Conservation (phyloP, 2,113 vertebrate species). For the Nothoprocta pentlandii region DNA sequence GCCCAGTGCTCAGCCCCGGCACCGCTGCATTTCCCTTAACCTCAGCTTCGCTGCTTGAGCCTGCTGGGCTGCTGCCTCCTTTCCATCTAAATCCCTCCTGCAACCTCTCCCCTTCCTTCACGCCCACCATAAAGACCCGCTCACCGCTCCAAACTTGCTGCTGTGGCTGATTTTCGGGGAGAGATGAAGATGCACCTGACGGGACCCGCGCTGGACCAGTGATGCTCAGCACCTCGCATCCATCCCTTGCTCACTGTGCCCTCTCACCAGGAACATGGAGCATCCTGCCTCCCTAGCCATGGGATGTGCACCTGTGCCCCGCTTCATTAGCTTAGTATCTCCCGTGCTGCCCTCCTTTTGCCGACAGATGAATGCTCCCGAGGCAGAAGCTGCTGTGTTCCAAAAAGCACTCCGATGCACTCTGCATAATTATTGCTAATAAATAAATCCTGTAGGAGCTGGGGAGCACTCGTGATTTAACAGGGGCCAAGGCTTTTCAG, state of each 20-base stretch:
- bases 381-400: conserved; percentile 10
- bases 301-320: background rate
- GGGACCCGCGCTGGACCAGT: background rate
- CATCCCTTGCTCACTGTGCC: background rate
- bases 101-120: background rate
- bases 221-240: background rate
- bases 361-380: conserved; percentile 1
- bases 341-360: conserved; percentile 9
- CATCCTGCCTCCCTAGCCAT: background rate
- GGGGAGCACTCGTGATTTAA: background rate
- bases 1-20: background rate
- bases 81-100: background rate
- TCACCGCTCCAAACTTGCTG: background rate
- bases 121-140: background rate
- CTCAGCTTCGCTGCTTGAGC: background rate
- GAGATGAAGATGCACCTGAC: background rate
- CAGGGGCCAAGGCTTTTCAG: background rate
- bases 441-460: conserved; percentile 21
- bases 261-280: background rate
- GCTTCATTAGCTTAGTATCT: conserved; percentile 15
- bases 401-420: background rate
- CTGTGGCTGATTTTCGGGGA: background rate
- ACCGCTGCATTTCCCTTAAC: background rate
- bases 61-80: background rate
- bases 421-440: background rate